phyloP scores from a whole-genome alignment of 2,113 vertebrate species.

The Lepidothrix coronata region DNA sequence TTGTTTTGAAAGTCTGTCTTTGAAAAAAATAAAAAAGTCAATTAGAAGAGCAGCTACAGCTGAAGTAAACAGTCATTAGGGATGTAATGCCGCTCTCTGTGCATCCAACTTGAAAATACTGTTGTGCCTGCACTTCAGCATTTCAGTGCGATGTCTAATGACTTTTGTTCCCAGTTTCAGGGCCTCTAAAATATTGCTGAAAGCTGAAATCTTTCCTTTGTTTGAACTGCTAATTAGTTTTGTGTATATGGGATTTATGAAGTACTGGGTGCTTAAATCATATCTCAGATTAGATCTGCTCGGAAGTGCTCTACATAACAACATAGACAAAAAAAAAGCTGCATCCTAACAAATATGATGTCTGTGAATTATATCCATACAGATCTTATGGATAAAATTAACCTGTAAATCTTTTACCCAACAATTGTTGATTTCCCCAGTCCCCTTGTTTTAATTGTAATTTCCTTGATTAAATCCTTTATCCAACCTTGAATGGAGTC shows the following conservation, averaged over 20 bases:
- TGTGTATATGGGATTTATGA: not conserved
- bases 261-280: not conserved
- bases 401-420: not conserved
- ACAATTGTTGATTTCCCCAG: not conserved
- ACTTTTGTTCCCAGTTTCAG: not conserved
- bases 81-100: not conserved
- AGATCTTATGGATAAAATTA: not conserved
- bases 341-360: not conserved
- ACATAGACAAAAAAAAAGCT: not conserved
- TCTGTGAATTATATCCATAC: not conserved
- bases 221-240: slow-evolving; percentile 12
- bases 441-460: not conserved
- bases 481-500: not conserved
- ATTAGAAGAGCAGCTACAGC: slow-evolving; percentile 8
- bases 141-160: slow-evolving; percentile 20
- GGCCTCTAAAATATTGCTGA: not conserved
- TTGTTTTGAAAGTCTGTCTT: not conserved
- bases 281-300: not conserved
- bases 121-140: slow-evolving; percentile 23
- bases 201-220: slow-evolving; percentile 26
- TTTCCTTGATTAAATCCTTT: slow-evolving; percentile 8
- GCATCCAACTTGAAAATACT: slow-evolving; percentile 39
- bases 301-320: not conserved
- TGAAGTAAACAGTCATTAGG: slow-evolving; percentile 31
- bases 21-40: not conserved